Base-by-base conservation (phyloP, 1,140 invertebrate species). In the Cotesia vestalis region DNA sequence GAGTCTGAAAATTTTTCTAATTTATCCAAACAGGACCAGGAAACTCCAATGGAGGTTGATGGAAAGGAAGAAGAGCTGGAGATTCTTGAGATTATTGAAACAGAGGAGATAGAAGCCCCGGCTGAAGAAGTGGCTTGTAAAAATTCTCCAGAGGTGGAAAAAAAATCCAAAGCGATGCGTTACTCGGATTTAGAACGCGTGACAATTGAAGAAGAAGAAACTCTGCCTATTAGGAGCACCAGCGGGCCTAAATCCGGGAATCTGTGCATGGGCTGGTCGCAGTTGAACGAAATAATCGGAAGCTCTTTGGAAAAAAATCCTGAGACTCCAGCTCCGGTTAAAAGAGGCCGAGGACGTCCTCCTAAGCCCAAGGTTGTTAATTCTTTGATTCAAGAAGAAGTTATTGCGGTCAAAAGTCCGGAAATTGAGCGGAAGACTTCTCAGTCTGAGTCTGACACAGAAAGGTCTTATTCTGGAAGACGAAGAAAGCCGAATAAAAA, bases 31-130 rank as follows among this genome's bases (percentile, higher is more conserved):
- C 11, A 53, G 59, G 63, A 70, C 27, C 17, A 8, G 17, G 57
- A 55, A 61, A 66, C 20, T 4, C 20, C 40, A 53, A 46, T 46
- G 40, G 40, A 46, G 11, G 40, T 46, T 35, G 60, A 57, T 6
- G 9, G 27, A 2, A 69, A 27, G 46, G 75, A 80, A 68, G 78
- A 78, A 11, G 74, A 85, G 17, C 27, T 83, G 4, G 80, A 87
- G 60, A 85, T 83, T n/a, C 76, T 85, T 34, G 84, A 87, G 75
- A 85, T 85, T 74, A 75, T 85, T 34, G 81, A 86, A 76, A 79
- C 81, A 55, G 81, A 85, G 12, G 78, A 69, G 12, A 78, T 81
- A 59, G 77, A 81, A 17, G 57, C 27, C 27, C 2, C 1, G 27
- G 3, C 1, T 27, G 66, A 72, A 60, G 35, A 38, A 12, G 60